Evolutionary conservation across 2,113 vertebrate species (phyloP).

Genomic region (Genyomyrus donnyi): DNA sequence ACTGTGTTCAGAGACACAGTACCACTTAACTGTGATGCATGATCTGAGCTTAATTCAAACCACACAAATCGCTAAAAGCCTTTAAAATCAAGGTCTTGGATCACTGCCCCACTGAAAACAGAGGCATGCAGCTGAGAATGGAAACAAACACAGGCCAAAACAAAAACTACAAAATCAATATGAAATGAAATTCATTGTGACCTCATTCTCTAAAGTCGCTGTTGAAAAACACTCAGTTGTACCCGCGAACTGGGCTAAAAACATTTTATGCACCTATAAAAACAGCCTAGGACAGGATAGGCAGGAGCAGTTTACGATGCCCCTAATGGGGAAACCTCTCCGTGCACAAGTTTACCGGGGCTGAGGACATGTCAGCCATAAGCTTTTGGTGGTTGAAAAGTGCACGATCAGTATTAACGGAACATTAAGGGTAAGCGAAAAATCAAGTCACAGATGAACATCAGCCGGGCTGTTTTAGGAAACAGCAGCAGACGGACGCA

Average conservation of each 20-base stretch:
- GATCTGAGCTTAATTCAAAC: not conserved
- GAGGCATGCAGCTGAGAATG: not conserved
- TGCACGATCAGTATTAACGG: not conserved
- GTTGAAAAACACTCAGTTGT: not conserved
- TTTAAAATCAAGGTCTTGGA: constrained; percentile 3
- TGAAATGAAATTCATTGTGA: constrained; percentile 1
- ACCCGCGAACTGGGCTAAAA: not conserved
- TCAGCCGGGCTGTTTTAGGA: not conserved
- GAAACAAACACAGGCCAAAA: not conserved
- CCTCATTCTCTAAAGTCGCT: not conserved
- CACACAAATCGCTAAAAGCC: not conserved
- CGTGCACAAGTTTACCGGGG: not conserved
- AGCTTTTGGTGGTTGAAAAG: not conserved
- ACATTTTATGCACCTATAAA: too few species aligned
- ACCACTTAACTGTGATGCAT: not conserved
- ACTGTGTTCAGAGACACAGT: not conserved
- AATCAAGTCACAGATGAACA: not conserved
- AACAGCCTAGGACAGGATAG: not conserved
- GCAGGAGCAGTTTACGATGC: not conserved
- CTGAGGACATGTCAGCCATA: not conserved
- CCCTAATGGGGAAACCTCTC: not conserved
- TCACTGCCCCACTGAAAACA: not conserved
- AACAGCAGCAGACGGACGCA: not conserved
- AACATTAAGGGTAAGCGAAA: not conserved
- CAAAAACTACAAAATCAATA: not conserved